Conservation (phyloP, 2,888 invertebrate species). For the Salticus scenicus region DNA sequence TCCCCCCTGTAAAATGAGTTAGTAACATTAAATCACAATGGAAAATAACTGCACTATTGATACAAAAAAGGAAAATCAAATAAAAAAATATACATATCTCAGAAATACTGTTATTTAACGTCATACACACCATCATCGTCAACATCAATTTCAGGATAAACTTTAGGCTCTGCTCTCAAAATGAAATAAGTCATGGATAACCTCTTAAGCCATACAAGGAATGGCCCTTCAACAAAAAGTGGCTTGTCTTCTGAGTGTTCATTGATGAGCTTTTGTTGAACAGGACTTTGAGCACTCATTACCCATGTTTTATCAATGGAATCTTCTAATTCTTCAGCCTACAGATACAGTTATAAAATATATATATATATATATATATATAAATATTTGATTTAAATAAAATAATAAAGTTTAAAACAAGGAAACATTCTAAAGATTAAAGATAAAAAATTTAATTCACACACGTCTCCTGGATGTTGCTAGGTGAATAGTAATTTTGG, state of each 20-base stretch:
- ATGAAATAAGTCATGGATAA: conserved; percentile 88
- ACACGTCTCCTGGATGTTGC: too few relatives aligned
- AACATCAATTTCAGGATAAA: conserved; percentile 76
- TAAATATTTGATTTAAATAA: too few relatives aligned
- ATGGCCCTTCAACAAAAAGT: conserved; percentile 90
- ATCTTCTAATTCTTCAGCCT: conserved; percentile 84
- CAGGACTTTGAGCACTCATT: conserved; percentile 88
- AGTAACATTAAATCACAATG: too few relatives aligned
- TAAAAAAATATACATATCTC: too few relatives aligned
- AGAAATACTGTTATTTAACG: too few relatives aligned
- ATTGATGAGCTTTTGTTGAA: conserved; percentile 83
- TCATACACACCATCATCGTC: conserved; percentile 81
- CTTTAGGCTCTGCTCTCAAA: conserved; percentile 83
- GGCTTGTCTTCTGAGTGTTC: conserved; percentile 81
- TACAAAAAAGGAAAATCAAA: too few relatives aligned
- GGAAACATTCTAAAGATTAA: too few relatives aligned
- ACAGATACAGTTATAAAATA: conserved; percentile 65
- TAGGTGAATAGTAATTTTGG: too few relatives aligned
- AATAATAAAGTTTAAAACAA: neutral
- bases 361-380: conserved; percentile 22
- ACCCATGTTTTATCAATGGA: conserved; percentile 93
- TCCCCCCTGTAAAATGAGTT: too few relatives aligned
- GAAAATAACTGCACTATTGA: too few relatives aligned
- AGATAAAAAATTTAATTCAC: too few relatives aligned
- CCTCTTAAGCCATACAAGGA: conserved; percentile 85